Base-by-base conservation (phyloP, 2,797 vertebrate species). In the Aplochiton taeniatus region DNA sequence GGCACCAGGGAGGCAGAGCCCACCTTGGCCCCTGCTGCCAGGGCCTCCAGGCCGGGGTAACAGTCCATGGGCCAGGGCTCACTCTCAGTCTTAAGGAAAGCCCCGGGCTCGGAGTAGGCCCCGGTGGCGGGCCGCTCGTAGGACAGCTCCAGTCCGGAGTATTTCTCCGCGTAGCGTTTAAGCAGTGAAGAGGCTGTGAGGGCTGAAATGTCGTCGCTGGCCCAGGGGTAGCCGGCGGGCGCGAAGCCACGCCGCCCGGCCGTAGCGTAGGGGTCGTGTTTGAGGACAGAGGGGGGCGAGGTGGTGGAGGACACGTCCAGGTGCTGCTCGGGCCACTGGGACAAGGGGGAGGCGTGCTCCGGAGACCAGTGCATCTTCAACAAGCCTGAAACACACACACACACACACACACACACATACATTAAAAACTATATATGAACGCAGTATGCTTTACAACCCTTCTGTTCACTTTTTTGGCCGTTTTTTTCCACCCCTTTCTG, bases 361-460 rank as follows among this genome's bases (percentile, higher is more conserved):
- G 95, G 95, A 94, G 96, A 97, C 97, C 97, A 98, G 94, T 98
- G 96, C 96, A 98, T 98, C 94, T 97, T 98, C 91, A 83, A 94
- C 87, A 96, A 91, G 93, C 90, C 97, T 98, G 81, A 0, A 17
- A 42, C 61, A 58, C 51, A 78, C 4, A 57, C 9, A 76, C 1
- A 66, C 9, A 47, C 12, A 8, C 18, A 62, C 59, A 31, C 31
- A 31, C 31, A 31, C 31, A 31, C 31, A 31, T 31, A 31, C 31
- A 31, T 31, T 31, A 31, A 31, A 31, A 31, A 6, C 31, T 31
- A 31, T 31, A 31, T 31, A 31, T 31, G 31, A 6, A 31, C 31
- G 31, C 31, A 31, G 6, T 31, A 31, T 31, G 3, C 31, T 31
- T 31, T 31, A 3, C 6, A 31, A 31, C 31, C 31, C 31, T 31